These are phyloP conservation scores for Gymnogyps californianus DNA, from an alignment of 2,113 vertebrate genomes.

Conservation along the genomic window DNA sequence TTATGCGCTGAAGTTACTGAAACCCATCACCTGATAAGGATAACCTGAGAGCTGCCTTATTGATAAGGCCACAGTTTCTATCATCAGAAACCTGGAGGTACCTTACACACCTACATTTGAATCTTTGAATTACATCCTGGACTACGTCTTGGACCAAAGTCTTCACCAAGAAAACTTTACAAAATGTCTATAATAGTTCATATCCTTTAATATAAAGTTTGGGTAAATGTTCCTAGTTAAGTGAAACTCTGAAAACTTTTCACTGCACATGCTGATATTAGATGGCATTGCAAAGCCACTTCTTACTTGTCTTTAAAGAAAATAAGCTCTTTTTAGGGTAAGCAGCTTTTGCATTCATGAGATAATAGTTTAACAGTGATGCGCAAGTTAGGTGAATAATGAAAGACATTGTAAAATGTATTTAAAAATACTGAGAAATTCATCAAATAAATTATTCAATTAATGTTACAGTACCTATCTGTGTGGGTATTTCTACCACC, in stretches of 20 bases:
- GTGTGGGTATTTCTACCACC: background rate
- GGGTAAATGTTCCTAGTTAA: background rate
- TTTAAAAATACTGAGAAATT: background rate
- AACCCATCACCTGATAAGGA: background rate
- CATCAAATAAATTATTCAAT: background rate
- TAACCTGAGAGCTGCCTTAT: background rate
- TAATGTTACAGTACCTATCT: background rate
- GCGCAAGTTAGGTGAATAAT: background rate
- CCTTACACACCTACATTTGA: background rate
- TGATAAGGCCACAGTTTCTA: background rate
- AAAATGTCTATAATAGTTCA: fast-evolving
- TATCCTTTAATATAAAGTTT: background rate
- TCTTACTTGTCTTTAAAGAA: background rate
- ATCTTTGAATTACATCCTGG: background rate
- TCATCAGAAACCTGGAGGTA: background rate
- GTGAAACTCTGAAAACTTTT: background rate
- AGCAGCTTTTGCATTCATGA: background rate
- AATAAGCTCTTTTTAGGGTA: background rate
- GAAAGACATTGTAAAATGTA: background rate
- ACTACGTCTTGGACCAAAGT: background rate
- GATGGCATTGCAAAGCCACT: background rate
- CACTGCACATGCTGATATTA: background rate
- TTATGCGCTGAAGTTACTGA: background rate
- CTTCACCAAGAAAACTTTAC: background rate
- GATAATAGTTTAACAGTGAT: background rate